Evolutionary conservation across 92 coral and sea anemone species (phyloP), one percentile per base, ranked within the genome.

Genomic region (Scolanthus callimorphus): DNA sequence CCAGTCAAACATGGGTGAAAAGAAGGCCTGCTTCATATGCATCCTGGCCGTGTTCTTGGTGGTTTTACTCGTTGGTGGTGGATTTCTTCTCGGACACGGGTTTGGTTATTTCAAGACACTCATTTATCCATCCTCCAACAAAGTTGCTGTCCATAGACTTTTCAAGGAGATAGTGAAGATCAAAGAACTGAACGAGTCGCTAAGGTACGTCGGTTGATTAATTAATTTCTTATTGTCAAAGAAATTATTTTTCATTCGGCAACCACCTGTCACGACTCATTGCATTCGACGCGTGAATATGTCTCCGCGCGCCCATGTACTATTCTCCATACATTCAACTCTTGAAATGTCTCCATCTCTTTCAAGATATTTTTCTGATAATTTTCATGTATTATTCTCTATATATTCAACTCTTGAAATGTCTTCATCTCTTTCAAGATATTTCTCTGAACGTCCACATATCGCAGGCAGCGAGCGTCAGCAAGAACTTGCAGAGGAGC

Each of bases 381-480:
- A n/a, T n/a, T n/a, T n/a, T n/a, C n/a, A n/a, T n/a, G n/a, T n/a
- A n/a, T n/a, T n/a, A n/a, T n/a, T n/a, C n/a, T n/a, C n/a, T n/a
- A n/a, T n/a, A n/a, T n/a, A n/a, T n/a, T n/a, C n/a, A n/a, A n/a
- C n/a, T n/a, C n/a, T n/a, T n/a, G n/a, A n/a, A n/a, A n/a, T n/a
- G n/a, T 34, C 41, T 15, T 15, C 15, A 15, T 15, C 15, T 34
- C 15, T 34, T 34, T 15, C 15, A 26, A 91, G 97, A 60, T 76
- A 49, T 60, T 91, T 83, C 58, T 75, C 91, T 0, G 49, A 31
- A 39, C 41, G 72, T 21, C 97, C 97, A 2, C 97, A 91, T 34
- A 70, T 79, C 54, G 91, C 90, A 17, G 97, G 97, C 24, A 73
- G 91, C 37, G 28, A 53, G 1, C 62, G 88, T 27, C 81, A 84